phyloP scores from a whole-genome alignment of 2,797 vertebrate genomes.

The Scomberomorus guttatus region DNA sequence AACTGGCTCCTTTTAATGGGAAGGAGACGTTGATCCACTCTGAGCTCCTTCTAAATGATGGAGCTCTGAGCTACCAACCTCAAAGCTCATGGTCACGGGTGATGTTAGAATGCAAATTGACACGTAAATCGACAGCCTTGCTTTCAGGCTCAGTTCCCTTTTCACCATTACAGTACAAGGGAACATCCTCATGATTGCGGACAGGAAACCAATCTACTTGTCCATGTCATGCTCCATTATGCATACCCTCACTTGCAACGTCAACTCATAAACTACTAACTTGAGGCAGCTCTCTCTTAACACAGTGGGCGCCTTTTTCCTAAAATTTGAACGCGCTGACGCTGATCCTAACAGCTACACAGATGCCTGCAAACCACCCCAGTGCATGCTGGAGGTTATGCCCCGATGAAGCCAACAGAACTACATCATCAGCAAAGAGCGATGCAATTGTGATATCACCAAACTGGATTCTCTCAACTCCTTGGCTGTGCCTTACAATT shows the following conservation, averaged over 20 bases:
- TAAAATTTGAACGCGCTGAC: conserved; percentile 1
- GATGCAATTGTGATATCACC: not conserved
- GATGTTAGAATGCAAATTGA: not conserved
- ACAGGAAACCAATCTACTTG: conserved; percentile 3
- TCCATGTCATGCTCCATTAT: conserved; percentile 17
- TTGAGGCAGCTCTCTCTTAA: conserved; percentile 4
- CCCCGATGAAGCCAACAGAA: not conserved
- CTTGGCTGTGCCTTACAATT: conserved; percentile 4
- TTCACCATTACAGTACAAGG: not conserved
- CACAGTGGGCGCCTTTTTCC: not conserved
- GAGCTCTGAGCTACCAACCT: conserved; percentile 8
- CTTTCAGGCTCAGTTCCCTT: not conserved
- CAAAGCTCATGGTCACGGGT: not conserved
- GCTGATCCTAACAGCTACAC: not conserved
- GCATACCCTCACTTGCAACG: not conserved
- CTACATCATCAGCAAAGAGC: conserved; percentile 7
- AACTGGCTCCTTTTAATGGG: not conserved
- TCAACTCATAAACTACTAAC: not conserved
- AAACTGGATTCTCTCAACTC: conserved; percentile 10
- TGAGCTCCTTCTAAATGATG: not conserved
- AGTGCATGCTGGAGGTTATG: not conserved
- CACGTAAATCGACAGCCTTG: conserved; percentile 2
- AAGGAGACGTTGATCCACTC: not conserved
- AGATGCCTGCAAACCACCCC: not conserved
- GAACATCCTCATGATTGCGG: conserved; percentile 2